Percentiles rank a stretch among this genome's conserved stretches.
Evolutionary conservation across 2,113 vertebrate genomes (phyloP).

Genomic region (Antigone vipio): DNA sequence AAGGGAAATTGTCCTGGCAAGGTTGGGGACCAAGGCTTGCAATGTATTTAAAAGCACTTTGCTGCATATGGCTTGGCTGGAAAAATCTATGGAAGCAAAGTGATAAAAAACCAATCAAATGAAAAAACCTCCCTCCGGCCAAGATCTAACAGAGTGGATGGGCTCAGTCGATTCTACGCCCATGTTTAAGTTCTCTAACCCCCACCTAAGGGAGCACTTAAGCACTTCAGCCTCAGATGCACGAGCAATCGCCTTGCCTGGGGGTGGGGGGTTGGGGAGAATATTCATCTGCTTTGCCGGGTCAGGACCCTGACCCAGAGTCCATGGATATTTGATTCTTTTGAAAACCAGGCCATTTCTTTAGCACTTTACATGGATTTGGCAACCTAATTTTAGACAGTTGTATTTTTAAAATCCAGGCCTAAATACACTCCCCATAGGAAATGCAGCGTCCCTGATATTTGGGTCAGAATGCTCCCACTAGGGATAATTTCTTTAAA

Average conservation of each 20-base stretch:
- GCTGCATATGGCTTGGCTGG: background rate
- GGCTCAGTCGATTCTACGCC: background rate
- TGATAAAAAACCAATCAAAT: constrained; percentile 20
- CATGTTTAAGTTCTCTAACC: background rate
- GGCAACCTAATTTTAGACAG: background rate
- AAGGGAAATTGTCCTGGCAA: background rate
- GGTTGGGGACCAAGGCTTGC: background rate
- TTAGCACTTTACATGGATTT: background rate
- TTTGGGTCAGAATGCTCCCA: constrained; percentile 10
- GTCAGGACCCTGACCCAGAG: constrained; percentile 15
- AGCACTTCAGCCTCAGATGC: constrained; percentile 30
- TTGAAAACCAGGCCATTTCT: constrained; percentile 12
- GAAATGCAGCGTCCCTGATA: background rate
- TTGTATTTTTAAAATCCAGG: background rate
- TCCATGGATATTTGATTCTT: background rate
- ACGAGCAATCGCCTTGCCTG: background rate
- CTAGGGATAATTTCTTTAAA: background rate
- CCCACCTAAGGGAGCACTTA: constrained; percentile 41
- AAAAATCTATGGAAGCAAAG: background rate
- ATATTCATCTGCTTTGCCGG: constrained; percentile 1
- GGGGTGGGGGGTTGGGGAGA: background rate
- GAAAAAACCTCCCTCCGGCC: background rate
- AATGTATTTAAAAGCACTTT: background rate
- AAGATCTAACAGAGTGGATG: background rate
- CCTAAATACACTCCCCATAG: background rate